Evolutionary conservation across 2,797 vertebrate species (phyloP).

Genomic region (Bradypodion pumilum): DNA sequence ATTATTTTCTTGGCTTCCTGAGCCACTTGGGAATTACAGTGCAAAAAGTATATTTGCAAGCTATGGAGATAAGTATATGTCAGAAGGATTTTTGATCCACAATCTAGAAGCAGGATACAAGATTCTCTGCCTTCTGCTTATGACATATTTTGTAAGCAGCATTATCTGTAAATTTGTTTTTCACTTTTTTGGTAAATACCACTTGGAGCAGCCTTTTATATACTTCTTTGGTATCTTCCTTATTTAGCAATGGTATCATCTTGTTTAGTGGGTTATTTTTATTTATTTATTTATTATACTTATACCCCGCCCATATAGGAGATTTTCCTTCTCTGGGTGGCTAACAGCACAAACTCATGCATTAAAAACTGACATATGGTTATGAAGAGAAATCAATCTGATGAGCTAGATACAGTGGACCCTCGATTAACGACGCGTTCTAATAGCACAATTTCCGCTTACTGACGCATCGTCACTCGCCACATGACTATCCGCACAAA

Average conservation of each 20-base stretch:
- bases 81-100: not conserved
- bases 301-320: no score
- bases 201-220: not conserved
- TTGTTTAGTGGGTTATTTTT: not conserved
- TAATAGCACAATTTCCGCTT: no score
- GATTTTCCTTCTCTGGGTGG: no score
- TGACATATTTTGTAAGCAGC: constrained; percentile 26
- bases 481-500: no score
- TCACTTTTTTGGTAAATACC: not conserved
- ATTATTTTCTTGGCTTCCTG: no score
- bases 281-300: no score
- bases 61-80: not conserved
- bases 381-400: not conserved
- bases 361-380: no score
- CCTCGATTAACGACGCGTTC: no score
- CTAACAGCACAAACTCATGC: no score
- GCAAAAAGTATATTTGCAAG: no score
- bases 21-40: no score
- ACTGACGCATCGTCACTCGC: no score
- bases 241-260: not conserved
- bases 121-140: not conserved
- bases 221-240: not conserved
- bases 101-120: not conserved
- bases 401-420: constrained; percentile 7
- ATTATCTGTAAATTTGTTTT: not conserved